Evolutionary conservation across 2,113 vertebrate species (phyloP).

Genomic region (Hemicordylus capensis): DNA sequence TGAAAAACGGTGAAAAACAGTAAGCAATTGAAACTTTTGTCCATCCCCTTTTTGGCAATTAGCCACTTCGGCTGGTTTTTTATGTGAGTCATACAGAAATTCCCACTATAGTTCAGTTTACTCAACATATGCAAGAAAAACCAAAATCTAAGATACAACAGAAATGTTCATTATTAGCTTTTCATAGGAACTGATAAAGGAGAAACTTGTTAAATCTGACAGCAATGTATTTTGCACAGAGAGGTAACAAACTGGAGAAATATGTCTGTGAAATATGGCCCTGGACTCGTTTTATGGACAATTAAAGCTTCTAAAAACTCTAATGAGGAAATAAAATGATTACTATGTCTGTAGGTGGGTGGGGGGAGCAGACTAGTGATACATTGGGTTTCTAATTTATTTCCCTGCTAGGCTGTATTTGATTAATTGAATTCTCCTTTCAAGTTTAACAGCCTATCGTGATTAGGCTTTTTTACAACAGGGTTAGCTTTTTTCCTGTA

Average conservation of each 20-base stretch:
- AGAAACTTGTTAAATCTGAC: not conserved
- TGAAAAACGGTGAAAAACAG: not conserved
- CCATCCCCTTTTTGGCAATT: not conserved
- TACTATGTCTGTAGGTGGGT: not conserved
- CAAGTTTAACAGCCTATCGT: constrained; percentile 6
- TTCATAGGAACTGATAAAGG: not conserved
- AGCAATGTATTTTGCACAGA: not conserved
- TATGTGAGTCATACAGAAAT: not conserved
- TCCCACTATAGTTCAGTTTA: not conserved
- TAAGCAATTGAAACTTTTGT: not conserved
- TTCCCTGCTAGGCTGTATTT: not conserved
- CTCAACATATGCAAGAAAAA: not conserved
- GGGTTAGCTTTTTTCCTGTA: not conserved
- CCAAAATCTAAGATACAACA: not conserved
- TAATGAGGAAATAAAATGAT: not conserved
- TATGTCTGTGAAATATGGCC: not conserved
- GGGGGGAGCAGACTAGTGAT: not conserved
- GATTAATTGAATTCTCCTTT: constrained; percentile 19
- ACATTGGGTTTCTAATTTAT: not conserved
- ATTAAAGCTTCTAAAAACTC: constrained; percentile 1
- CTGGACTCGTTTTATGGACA: not conserved
- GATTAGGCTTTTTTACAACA: not conserved
- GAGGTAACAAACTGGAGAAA: not conserved
- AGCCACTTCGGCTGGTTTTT: not conserved
- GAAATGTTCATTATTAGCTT: not conserved